Conservation (phyloP, 2,113 vertebrate species). For the Rattus rattus region DNA sequence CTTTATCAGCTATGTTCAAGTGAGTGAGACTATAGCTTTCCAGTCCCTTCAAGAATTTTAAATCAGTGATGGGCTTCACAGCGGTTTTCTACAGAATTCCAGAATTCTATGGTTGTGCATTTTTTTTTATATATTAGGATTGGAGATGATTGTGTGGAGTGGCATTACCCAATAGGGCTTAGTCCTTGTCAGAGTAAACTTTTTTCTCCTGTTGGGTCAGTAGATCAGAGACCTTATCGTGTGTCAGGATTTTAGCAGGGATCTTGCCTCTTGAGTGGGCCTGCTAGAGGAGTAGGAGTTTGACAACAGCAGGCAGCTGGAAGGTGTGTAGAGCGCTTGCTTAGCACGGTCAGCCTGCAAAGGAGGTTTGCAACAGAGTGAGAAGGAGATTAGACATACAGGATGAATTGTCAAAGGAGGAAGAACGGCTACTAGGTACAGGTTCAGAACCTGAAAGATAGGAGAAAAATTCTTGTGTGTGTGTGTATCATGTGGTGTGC, state of each 20-base stretch:
- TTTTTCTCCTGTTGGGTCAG: not conserved
- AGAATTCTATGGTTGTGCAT: not conserved
- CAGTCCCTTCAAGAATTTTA: constrained; percentile 19
- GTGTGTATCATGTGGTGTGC: not conserved
- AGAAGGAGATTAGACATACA: not conserved
- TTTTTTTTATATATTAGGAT: constrained; percentile 3
- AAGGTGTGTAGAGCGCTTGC: not conserved
- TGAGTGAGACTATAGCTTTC: constrained; percentile 71
- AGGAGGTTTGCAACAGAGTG: not conserved
- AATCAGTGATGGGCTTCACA: not conserved
- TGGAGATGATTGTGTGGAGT: not conserved
- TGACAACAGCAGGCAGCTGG: not conserved
- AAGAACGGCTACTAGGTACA: not conserved
- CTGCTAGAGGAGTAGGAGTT: not conserved
- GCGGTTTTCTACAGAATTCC: constrained; percentile 36
- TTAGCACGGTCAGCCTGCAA: constrained; percentile 1
- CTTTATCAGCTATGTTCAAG: constrained; percentile 95
- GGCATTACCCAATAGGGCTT: not conserved
- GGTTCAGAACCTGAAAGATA: constrained; percentile 33
- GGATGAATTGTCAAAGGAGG: not conserved
- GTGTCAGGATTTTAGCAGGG: constrained; percentile 41
- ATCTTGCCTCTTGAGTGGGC: not conserved
- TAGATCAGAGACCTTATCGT: not conserved
- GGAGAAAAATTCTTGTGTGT: not conserved
- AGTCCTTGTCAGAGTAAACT: not conserved